phyloP scores from a whole-genome alignment of 1,140 invertebrate species.

The Anthonomus grandis region DNA sequence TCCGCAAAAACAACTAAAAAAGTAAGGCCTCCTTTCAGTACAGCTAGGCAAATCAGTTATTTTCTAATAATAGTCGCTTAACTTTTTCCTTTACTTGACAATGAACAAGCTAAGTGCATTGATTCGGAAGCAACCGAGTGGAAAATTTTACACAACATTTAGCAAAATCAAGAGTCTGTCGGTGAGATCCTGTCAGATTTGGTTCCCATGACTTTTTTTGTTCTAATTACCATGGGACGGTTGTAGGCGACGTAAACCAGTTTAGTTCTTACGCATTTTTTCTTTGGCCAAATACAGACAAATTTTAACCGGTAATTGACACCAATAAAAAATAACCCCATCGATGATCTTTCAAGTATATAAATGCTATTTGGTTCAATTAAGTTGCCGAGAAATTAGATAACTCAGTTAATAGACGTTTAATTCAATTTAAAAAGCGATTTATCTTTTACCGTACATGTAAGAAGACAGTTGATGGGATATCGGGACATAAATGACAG shows the following conservation, averaged over 20 bases:
- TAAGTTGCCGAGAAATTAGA: constrained; percentile 3
- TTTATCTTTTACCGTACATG: constrained; percentile 1
- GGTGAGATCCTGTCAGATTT: background rate
- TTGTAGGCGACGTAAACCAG: too few species aligned
- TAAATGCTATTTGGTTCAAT: constrained; percentile 7
- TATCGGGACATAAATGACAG: background rate
- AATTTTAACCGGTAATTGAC: background rate
- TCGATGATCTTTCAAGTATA: background rate
- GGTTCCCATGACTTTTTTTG: constrained; percentile 6
- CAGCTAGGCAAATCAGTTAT: constrained; percentile 13
- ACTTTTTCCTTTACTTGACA: constrained; percentile 10
- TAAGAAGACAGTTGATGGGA: background rate
- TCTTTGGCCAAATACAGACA: background rate
- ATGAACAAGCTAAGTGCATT: constrained; percentile 11
- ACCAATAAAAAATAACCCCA: constrained; percentile 1
- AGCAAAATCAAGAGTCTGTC: constrained; percentile 1
- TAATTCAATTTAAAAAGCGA: constrained; percentile 12
- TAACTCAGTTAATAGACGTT: constrained; percentile 14
- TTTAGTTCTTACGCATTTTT: too few species aligned
- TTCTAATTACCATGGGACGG: too few species aligned
- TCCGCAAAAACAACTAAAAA: constrained; percentile 1
- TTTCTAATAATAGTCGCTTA: constrained; percentile 6
- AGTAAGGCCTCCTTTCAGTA: constrained; percentile 2
- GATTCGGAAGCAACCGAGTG: constrained; percentile 12
- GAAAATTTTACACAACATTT: constrained; percentile 7